These are phyloP conservation scores for Pituophis catenifer DNA, from an alignment of 2,113 vertebrate species.

Conservation along the genomic window DNA sequence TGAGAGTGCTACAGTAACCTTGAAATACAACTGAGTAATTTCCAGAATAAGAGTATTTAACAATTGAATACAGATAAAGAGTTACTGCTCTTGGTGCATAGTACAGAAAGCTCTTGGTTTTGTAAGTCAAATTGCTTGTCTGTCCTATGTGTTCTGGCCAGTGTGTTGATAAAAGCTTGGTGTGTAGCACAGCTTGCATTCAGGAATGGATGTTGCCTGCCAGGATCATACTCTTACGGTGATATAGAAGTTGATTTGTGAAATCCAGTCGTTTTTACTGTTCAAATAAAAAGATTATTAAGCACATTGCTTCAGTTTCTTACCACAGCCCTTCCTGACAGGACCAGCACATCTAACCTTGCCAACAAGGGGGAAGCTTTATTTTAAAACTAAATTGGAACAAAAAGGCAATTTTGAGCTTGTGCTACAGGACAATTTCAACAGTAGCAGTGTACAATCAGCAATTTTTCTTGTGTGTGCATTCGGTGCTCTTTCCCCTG, in stretches of 20 bases:
- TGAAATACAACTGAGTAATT: not conserved
- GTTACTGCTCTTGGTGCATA: not conserved
- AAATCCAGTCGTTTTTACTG: not conserved
- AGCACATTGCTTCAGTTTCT: not conserved
- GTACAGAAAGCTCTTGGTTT: not conserved
- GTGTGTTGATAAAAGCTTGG: not conserved
- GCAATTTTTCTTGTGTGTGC: not conserved
- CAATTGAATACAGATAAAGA: not conserved
- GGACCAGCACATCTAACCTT: constrained; percentile 29
- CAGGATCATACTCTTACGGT: not conserved
- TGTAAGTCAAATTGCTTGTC: constrained; percentile 10
- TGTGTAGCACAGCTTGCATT: not conserved
- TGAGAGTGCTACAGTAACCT: not conserved
- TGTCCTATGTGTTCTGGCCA: constrained; percentile 1
- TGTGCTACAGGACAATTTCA: not conserved
- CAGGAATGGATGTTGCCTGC: not conserved
- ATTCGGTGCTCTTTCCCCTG: not conserved
- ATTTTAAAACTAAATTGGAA: constrained; percentile 22
- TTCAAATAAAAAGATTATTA: not conserved
- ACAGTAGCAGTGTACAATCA: not conserved
- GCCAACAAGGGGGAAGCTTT: constrained; percentile 38
- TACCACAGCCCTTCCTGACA: not conserved
- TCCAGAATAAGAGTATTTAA: constrained; percentile 1
- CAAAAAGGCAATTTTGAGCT: not conserved
- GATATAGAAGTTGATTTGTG: not conserved